phyloP scores from a whole-genome alignment of 2,113 vertebrate genomes.

The Oostethus manadensis region DNA sequence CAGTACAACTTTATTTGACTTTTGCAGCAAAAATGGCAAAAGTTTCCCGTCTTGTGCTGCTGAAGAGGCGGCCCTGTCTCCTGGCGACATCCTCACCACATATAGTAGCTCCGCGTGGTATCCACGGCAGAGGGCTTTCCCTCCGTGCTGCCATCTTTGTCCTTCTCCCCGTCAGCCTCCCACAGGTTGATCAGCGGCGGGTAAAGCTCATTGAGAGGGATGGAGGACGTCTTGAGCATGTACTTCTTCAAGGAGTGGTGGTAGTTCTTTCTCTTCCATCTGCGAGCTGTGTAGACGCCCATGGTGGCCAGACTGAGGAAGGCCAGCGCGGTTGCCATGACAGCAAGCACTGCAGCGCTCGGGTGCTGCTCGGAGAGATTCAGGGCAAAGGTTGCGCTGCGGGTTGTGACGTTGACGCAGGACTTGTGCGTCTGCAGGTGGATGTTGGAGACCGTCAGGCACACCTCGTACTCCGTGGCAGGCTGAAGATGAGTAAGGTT shows the following conservation, averaged over 20 bases:
- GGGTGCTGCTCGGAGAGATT: conserved; percentile 86
- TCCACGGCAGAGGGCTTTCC: conserved; percentile 89
- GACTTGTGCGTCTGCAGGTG: conserved; percentile 92
- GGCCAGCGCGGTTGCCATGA: conserved; percentile 89
- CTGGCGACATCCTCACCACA: conserved; percentile 83
- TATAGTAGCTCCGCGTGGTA: conserved; percentile 97
- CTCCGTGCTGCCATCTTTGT: conserved; percentile 86
- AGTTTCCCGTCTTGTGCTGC: conserved; percentile 62
- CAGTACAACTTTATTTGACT: conserved; percentile 74
- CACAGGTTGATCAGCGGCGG: conserved; percentile 98
- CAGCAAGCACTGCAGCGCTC: conserved; percentile 84
- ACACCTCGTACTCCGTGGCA: conserved; percentile 91
- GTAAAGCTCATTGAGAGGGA: conserved; percentile 96
- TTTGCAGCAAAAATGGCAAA: conserved; percentile 85
- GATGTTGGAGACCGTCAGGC: conserved; percentile 88
- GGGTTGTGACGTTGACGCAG: conserved; percentile 96
- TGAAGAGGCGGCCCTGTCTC: conserved; percentile 73
- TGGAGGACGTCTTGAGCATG: conserved; percentile 98
- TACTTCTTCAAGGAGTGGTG: conserved; percentile 97
- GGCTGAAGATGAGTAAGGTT: conserved; percentile 95
- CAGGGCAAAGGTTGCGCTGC: conserved; percentile 78
- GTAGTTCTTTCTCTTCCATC: conserved; percentile 96
- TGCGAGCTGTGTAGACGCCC: conserved; percentile 81
- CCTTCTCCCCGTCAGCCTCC: conserved; percentile 92
- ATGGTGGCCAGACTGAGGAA: conserved; percentile 86